Evolutionary conservation across 2,797 vertebrate species (phyloP), one percentile per base, ranked within the genome.

Genomic region (Eutrigla gurnardus): DNA sequence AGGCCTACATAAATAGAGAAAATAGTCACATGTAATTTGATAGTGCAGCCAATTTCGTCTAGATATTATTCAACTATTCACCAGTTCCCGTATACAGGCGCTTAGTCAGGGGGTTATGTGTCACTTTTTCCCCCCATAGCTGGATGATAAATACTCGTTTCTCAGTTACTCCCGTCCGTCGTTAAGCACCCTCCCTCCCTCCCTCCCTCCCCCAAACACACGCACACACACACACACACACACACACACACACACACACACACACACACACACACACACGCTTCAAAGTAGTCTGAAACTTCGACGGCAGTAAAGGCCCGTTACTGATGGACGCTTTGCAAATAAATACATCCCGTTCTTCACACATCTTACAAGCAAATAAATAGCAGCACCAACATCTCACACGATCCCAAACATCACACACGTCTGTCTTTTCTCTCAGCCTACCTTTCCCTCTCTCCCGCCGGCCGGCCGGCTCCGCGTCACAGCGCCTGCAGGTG

Each of bases 361-460:
- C 54, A 7, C 61, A 11, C 32, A 2, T 65, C 37, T 75, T 50
- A 36, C 62, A 80, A 36, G 11, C 40, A 79, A 70, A 80, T 15
- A 45, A 77, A 52, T 46, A 76, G 11, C 25, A 37, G 47, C 25
- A 10, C 66, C 60, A 35, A 65, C 50, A 33, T 52, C 6, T 46
- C 4, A 10, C n/a, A 49, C 37, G 15, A 9, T 11, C 55, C 37
- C 0, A 4, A n/a, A 3, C 6, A 1, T 18, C 3, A 3, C 17
- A 36, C 5, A 39, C 55, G 17, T 32, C n/a, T 11, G 1, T 13
- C 12, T 15, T 10, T 35, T 57, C 8, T 8, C 58, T 0, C 55
- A 46, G 47, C 79, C 77, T 88, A 90, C 89, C 91, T 89, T 86
- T 18, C 64, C 89, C 91, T 89, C 84, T 18, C 64, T 73, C 40